Evolutionary conservation across 2,113 vertebrate species (phyloP).

Genomic region (Potamarius usumacintae): DNA sequence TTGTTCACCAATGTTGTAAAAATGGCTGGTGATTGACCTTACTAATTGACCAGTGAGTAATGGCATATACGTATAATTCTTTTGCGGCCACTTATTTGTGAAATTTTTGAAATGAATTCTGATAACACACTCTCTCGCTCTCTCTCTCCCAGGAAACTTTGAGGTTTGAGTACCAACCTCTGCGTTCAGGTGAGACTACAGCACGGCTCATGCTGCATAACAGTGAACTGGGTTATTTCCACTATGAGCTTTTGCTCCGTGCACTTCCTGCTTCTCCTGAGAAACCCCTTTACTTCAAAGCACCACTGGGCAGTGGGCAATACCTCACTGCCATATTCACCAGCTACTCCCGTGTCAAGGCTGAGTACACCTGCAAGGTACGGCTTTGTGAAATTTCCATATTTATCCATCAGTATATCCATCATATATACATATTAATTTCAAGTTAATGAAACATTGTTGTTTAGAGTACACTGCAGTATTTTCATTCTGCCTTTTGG

Average conservation of each 20-base stretch:
- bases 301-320: slow-evolving; percentile 77
- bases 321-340: slow-evolving; percentile 72
- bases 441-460: background rate
- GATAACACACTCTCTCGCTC: background rate
- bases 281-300: slow-evolving; percentile 75
- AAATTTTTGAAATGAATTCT: background rate
- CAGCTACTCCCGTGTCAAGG: slow-evolving; percentile 76
- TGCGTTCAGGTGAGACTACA: slow-evolving; percentile 69
- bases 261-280: slow-evolving; percentile 71
- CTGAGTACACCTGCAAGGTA: slow-evolving; percentile 81
- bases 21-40: background rate
- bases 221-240: slow-evolving; percentile 76
- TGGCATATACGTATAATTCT: background rate
- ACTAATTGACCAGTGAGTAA: background rate
- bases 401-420: no score
- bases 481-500: background rate
- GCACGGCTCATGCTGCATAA: slow-evolving; percentile 73
- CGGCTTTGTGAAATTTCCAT: slow-evolving; percentile 8
- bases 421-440: background rate
- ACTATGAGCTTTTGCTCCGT: slow-evolving; percentile 78
- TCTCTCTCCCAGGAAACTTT: slow-evolving; percentile 67
- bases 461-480: background rate
- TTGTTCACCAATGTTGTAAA: background rate
- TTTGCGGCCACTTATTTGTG: background rate
- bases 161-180: slow-evolving; percentile 81